Evolutionary conservation across 1,140 invertebrate species (phyloP), one percentile per base, ranked within the genome.

Genomic region (Drosophila kikkawai): DNA sequence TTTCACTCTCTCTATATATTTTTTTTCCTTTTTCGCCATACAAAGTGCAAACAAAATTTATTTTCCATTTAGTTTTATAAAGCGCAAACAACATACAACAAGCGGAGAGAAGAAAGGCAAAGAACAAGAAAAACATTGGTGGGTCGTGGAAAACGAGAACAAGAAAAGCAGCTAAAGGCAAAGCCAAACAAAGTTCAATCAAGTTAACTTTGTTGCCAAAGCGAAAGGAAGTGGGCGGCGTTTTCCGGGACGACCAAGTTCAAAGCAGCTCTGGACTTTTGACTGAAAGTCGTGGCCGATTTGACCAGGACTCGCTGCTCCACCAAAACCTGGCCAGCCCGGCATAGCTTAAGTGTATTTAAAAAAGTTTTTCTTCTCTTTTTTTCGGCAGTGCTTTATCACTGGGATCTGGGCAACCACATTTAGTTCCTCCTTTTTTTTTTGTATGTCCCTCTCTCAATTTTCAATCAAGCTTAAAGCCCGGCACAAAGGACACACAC

Each of bases 111-210:
- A 69, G 64, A 71, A 69, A 57, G 48, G 56, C 29, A 22, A 34
- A 7, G 50, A 39, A 73, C 39, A 70, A 79, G 55, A 75, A 67
- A 53, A 65, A 63, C 48, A 68, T 50, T 56, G 73, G 42, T 32
- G 73, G 69, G 57, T 67, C 69, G 47, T 29, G 41, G 19, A 48
- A 59, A 19, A 36, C 51, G 32, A 53, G 34, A 37, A 66, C 66
- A 85, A 67, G 80, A 68, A 87, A 87, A 88, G 63, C 80, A 88
- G 84, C 84, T 88, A 81, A 88, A 78, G 84, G 84, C 84, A 84
- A 88, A 88, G 84, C 84, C 84, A 90, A 88, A 88, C 85, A 90
- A 90, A 90, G 85, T 90, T 90, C 85, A 90, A 90, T 90, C 85
- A 90, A 90, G 85, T 90, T 90, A 90, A 90, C 85, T 90, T 90